Evolutionary conservation across 1,140 invertebrate genomes (phyloP), one percentile per base, ranked within the genome.

Genomic region (Drosophila repletoides): DNA sequence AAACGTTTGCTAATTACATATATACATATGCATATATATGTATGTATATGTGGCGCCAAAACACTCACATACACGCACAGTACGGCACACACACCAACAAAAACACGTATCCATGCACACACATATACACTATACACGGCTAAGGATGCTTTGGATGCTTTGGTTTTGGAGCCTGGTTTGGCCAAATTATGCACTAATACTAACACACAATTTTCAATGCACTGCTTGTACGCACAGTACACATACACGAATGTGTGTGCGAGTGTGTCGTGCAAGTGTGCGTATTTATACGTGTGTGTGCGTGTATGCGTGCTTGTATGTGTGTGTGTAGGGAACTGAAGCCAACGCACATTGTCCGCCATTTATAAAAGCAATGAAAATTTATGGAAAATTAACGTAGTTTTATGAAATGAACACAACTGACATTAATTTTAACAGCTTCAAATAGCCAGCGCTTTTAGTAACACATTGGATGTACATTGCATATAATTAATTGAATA

Each of bases 331-430:
- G 48, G 41, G 38, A 76, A 53, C 55, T 77, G 49, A 86, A 86
- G 80, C 80, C 80, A 86, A 86, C 80, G 81, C 80, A 87, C 80
- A 86, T 86, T 86, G 80, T 87, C 80, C 80, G 80, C 80, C 80
- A 86, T 86, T 86, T 86, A 84, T 72, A 76, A 73, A 75, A 51
- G 38, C 14, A 64, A 69, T n/a, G 64, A 84, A 86, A 80, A 76
- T 80, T 80, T 68, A 33, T 17, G 26, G n/a, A 45, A 55, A 52
- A 24, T 40, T 5, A 61, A 41, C 15, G 31, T 28, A 24, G n/a
- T 61, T 38, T n/a, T n/a, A n/a, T n/a, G n/a, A n/a, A n/a, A n/a
- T n/a, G n/a, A 26, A 45, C 24, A 68, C 29, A 31, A 53, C 52
- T 21, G 43, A 58, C 24, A 43, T 49, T 29, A 40, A 17, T 36